Evolutionary conservation across 2,888 invertebrate species (phyloP).

Genomic region (Drosophila demipolita): DNA sequence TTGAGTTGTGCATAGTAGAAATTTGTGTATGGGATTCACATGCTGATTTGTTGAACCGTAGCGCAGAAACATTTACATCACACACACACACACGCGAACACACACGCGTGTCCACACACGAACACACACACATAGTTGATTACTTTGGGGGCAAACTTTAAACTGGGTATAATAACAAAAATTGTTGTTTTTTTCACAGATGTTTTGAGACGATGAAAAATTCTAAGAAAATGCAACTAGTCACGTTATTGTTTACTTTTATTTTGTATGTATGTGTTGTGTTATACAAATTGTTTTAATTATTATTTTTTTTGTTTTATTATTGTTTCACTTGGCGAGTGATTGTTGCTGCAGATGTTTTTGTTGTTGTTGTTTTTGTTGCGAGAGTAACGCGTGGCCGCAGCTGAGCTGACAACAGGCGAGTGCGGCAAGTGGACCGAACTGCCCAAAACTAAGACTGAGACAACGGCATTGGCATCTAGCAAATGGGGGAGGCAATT

Average conservation of each 20-base stretch:
- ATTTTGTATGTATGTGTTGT: constrained; percentile 19
- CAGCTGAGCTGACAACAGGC: constrained; percentile 51
- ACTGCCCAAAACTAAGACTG: constrained; percentile 33
- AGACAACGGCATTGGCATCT: constrained; percentile 35
- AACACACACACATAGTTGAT: constrained; percentile 6
- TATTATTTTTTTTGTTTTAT: constrained; percentile 25
- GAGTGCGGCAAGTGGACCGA: constrained; percentile 56
- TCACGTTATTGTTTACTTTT: constrained; percentile 39
- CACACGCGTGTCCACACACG: not conserved
- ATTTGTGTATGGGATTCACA: constrained; percentile 30
- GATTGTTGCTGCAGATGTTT: constrained; percentile 12
- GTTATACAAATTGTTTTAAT: constrained; percentile 21
- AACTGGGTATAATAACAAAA: constrained; percentile 14
- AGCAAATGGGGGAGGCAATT: constrained; percentile 20
- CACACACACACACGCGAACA: constrained; percentile 7
- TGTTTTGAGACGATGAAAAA: constrained; percentile 27
- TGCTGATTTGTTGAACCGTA: constrained; percentile 62
- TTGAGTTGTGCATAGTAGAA: constrained; percentile 56
- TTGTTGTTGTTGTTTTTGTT: constrained; percentile 29
- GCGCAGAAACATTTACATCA: constrained; percentile 38
- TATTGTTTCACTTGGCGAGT: constrained; percentile 47
- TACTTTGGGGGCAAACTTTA: constrained; percentile 16
- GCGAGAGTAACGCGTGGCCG: constrained; percentile 57
- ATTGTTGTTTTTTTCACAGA: constrained; percentile 6
- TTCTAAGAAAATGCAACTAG: constrained; percentile 38